Percentiles rank a stretch among this genome's conserved stretches.
Evolutionary conservation across 2,797 vertebrate genomes (phyloP).

Genomic region (Adelosebastes latens): DNA sequence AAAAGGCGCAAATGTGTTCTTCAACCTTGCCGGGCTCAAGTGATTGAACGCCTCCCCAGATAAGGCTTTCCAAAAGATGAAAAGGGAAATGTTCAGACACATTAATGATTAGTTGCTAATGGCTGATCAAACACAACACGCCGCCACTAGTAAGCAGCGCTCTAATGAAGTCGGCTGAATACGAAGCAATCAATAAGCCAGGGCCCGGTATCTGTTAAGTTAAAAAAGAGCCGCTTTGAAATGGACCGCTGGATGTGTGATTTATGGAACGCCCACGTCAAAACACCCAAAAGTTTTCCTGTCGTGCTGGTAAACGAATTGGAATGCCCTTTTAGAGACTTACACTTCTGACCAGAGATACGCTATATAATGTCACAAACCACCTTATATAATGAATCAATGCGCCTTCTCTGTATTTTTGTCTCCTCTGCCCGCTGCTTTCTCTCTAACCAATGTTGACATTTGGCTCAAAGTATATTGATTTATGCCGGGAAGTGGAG

Average conservation of each 20-base stretch:
- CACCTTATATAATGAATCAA: constrained; percentile 74
- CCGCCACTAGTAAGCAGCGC: constrained; percentile 40
- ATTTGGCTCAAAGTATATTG: constrained; percentile 77
- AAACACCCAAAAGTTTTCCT: constrained; percentile 36
- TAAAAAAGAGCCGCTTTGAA: constrained; percentile 2
- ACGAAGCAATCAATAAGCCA: constrained; percentile 50
- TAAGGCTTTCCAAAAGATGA: constrained; percentile 53
- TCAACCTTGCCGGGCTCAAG: constrained; percentile 19
- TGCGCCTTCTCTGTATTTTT: constrained; percentile 57
- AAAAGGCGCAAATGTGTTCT: constrained; percentile 26
- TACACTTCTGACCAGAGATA: constrained; percentile 67
- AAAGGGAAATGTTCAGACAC: constrained; percentile 64
- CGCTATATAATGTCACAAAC: constrained; percentile 74
- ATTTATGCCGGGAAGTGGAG: constrained; percentile 56
- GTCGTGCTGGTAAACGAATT: constrained; percentile 55
- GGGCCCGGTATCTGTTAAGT: constrained; percentile 4
- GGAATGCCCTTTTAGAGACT: constrained; percentile 74
- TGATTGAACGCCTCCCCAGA: constrained; percentile 44
- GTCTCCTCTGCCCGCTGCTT: constrained; percentile 49
- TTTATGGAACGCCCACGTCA: constrained; percentile 25
- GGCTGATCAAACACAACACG: constrained; percentile 69
- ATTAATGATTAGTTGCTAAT: constrained; percentile 70
- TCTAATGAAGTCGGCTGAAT: constrained; percentile 60
- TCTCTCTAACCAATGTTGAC: constrained; percentile 71
- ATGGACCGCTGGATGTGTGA: neutral